A percentile compares a stretch with the other conserved stretches of the same genome.
Conservation (phyloP, 2,888 invertebrate species). For the Clostera curtula region DNA sequence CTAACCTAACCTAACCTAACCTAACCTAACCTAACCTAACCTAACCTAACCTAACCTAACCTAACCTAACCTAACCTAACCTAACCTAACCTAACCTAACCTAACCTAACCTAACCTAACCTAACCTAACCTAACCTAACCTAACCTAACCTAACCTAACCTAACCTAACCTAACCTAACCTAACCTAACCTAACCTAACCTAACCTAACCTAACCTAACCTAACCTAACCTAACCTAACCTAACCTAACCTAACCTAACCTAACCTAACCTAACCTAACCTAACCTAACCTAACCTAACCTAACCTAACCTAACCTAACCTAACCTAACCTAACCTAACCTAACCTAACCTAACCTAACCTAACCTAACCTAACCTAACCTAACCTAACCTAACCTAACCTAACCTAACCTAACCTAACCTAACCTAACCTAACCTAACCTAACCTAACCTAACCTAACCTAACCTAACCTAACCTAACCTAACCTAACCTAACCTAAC, state of each 20-base stretch:
- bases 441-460: conserved; percentile 15
- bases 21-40: conserved; percentile 8
- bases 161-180: conserved; percentile 9
- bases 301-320: conserved; percentile 18
- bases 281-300: conserved; percentile 19
- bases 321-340: conserved; percentile 16
- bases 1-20: conserved; percentile 7
- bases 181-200: conserved; percentile 11
- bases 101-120: conserved; percentile 7
- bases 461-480: conserved; percentile 19
- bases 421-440: conserved; percentile 17
- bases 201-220: conserved; percentile 11
- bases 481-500: too few relatives aligned
- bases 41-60: conserved; percentile 9
- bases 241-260: conserved; percentile 17
- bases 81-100: conserved; percentile 8
- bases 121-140: conserved; percentile 8
- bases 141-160: conserved; percentile 9
- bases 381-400: conserved; percentile 17
- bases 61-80: conserved; percentile 10
- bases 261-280: conserved; percentile 14
- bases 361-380: conserved; percentile 13
- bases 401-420: conserved; percentile 17
- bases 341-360: conserved; percentile 11
- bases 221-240: conserved; percentile 15